Percentiles rank a stretch among this genome's conserved stretches.
phyloP scores from a whole-genome alignment of 1,140 invertebrate genomes.

The Bombus impatiens region DNA sequence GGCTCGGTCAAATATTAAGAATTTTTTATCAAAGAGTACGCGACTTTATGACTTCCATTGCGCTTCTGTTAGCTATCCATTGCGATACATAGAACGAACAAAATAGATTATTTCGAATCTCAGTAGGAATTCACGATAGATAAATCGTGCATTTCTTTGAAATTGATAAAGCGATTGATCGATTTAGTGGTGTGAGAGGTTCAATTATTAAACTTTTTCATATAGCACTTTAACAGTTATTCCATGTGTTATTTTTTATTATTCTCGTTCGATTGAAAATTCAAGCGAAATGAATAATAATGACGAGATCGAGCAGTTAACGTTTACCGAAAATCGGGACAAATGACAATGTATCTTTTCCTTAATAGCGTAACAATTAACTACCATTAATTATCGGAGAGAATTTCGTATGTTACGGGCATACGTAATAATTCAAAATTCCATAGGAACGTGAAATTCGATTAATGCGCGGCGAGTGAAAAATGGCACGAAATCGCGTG shows the following conservation, averaged over 20 bases:
- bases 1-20: constrained; percentile 28
- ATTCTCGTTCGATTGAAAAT: not conserved
- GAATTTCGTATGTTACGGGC: not conserved
- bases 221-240: not conserved
- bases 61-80: not conserved
- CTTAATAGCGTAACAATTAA: not conserved
- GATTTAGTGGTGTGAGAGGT: too few relatives aligned
- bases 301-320: not conserved
- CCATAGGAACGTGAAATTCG: not conserved
- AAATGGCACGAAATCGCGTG: not conserved
- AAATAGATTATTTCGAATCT: not conserved
- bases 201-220: not conserved
- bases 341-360: not conserved
- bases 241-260: too few relatives aligned
- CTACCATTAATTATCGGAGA: not conserved
- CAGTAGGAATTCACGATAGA: not conserved
- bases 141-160: not conserved
- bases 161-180: too few relatives aligned
- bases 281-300: not conserved
- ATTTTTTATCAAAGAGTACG: constrained; percentile 31
- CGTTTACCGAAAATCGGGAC: not conserved
- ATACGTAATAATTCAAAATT: not conserved
- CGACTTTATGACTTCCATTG: constrained; percentile 21
- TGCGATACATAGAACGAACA: not conserved
- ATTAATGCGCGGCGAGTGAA: not conserved